These are phyloP conservation scores for Notospermus geniculatus DNA, from an alignment of 1,140 invertebrate species.

Conservation along the genomic window DNA sequence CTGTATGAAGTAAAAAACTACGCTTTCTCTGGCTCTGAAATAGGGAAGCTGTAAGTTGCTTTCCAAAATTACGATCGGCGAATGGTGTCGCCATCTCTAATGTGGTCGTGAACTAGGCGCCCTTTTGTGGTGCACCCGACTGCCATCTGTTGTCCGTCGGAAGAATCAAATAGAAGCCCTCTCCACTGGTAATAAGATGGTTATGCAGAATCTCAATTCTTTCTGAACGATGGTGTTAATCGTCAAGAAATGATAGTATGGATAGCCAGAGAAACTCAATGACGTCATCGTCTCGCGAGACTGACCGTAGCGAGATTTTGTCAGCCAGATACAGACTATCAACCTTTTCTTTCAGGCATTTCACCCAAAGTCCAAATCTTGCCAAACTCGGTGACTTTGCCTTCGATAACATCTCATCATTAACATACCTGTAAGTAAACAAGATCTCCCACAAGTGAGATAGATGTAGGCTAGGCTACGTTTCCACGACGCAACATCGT, in stretches of 20 bases:
- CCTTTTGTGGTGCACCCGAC: too few relatives aligned
- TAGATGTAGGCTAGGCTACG: too few relatives aligned
- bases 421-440: neutral
- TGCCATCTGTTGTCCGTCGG: too few relatives aligned
- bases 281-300: neutral
- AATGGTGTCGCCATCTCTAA: too few relatives aligned
- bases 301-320: neutral
- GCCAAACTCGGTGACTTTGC: neutral
- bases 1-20: neutral
- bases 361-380: slow-evolving; percentile 5
- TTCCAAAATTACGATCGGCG: neutral
- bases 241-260: neutral
- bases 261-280: neutral
- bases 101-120: too few relatives aligned
- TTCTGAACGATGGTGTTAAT: neutral
- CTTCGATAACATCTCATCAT: neutral
- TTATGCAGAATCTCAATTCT: neutral
- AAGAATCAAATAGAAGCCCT: neutral
- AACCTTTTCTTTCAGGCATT: slow-evolving; percentile 1
- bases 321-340: neutral
- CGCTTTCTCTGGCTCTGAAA: neutral
- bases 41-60: neutral
- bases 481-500: too few relatives aligned
- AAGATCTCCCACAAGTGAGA: neutral
- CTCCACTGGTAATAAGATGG: neutral